These are phyloP conservation scores for Cantharis rustica DNA, from an alignment of 2,888 invertebrate species.

Conservation along the genomic window DNA sequence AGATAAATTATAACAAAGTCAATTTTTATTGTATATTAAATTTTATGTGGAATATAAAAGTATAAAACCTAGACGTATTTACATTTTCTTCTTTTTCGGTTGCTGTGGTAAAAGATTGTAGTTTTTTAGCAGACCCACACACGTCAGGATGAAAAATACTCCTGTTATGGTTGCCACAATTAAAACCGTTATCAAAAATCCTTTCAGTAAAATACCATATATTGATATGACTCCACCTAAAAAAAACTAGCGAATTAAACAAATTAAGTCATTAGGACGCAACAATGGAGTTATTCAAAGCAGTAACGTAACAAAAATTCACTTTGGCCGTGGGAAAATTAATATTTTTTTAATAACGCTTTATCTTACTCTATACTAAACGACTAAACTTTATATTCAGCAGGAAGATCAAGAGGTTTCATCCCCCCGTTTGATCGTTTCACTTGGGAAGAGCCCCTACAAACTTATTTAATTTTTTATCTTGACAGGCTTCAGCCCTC, in stretches of 20 bases:
- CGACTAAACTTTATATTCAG: too few species aligned
- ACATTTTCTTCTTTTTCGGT: background rate
- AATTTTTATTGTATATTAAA: background rate
- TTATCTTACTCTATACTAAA: too few species aligned
- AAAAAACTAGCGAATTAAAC: background rate
- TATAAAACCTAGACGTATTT: background rate
- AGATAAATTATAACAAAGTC: background rate
- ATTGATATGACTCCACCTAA: constrained; percentile 3
- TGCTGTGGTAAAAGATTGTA: background rate
- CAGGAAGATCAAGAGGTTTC: too few species aligned
- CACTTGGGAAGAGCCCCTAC: too few species aligned
- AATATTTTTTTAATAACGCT: too few species aligned
- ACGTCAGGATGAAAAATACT: constrained; percentile 9
- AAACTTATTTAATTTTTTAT: too few species aligned
- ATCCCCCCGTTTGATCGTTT: too few species aligned
- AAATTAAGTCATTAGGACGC: too few species aligned
- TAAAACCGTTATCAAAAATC: constrained; percentile 12
- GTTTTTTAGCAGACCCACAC: constrained; percentile 7
- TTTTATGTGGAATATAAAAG: background rate
- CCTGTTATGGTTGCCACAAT: background rate
- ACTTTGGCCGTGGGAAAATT: too few species aligned
- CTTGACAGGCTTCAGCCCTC: too few species aligned
- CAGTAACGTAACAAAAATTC: too few species aligned
- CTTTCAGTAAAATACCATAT: constrained; percentile 9
- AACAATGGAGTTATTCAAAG: too few species aligned